phyloP scores from a whole-genome alignment of 2,797 vertebrate species.

The Sebastes reedi region DNA sequence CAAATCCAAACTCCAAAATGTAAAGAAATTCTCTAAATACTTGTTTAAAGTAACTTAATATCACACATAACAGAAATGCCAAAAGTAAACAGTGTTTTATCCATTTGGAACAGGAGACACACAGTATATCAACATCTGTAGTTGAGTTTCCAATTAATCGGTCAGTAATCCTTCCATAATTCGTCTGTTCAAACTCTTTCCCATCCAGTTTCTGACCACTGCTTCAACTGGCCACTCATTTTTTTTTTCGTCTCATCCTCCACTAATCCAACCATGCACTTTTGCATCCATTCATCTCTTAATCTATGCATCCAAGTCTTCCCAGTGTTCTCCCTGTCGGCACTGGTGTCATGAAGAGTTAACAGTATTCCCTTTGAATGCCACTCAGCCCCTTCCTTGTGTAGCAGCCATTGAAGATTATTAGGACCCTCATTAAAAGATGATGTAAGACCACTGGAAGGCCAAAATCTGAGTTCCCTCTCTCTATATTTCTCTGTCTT shows the following conservation, averaged over 20 bases:
- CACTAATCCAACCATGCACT: slow-evolving; percentile 40
- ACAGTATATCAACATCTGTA: not conserved
- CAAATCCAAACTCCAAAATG: not conserved
- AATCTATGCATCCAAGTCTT: slow-evolving; percentile 31
- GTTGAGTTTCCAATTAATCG: not conserved
- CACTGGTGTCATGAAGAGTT: slow-evolving; percentile 50
- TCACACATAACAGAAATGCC: not conserved
- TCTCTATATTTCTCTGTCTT: slow-evolving; percentile 9
- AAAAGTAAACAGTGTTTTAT: not conserved
- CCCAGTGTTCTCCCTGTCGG: slow-evolving; percentile 15
- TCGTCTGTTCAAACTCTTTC: not conserved
- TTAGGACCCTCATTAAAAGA: slow-evolving; percentile 68
- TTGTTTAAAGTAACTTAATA: not conserved
- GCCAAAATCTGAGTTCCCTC: slow-evolving; percentile 29
- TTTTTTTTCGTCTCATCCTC: not conserved
- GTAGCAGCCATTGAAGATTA: slow-evolving; percentile 52
- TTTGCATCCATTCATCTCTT: slow-evolving; percentile 41
- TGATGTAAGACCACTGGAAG: slow-evolving; percentile 61
- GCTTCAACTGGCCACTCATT: slow-evolving; percentile 23
- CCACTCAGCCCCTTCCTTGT: slow-evolving; percentile 32
- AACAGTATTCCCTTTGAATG: slow-evolving; percentile 64
- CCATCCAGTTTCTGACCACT: slow-evolving; percentile 11
- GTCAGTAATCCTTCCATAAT: slow-evolving; percentile 7
- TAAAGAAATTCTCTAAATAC: not conserved
- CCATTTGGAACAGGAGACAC: not conserved